Evolutionary conservation across 2,888 invertebrate genomes (phyloP).

Genomic region (Xestia ashworthii): DNA sequence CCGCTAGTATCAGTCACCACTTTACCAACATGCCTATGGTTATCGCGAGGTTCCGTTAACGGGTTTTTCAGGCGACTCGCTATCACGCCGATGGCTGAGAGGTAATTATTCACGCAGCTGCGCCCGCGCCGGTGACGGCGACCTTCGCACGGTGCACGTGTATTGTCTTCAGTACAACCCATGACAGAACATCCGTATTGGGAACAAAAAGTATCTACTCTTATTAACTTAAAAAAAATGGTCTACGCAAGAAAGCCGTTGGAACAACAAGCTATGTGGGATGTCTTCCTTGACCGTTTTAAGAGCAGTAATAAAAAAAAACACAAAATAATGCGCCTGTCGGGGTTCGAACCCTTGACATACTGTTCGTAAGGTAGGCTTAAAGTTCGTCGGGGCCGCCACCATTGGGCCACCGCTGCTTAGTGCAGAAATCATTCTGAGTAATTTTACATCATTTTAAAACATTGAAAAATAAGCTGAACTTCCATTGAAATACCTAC

Average conservation of each 20-base stretch:
- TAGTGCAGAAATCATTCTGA: not conserved
- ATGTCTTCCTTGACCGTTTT: no score
- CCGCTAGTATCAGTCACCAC: conserved; percentile 16
- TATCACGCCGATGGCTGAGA: conserved; percentile 54
- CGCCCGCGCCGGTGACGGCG: conserved; percentile 58
- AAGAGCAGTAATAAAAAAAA: no score
- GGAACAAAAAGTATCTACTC: conserved; percentile 13
- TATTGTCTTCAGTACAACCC: conserved; percentile 63
- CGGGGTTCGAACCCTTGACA: no score
- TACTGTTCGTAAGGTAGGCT: no score
- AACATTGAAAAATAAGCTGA: not conserved
- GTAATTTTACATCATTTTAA: not conserved
- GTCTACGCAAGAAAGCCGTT: not conserved
- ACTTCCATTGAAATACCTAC: not conserved
- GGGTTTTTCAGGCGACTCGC: conserved; percentile 58
- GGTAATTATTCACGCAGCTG: conserved; percentile 63
- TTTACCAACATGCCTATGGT: conserved; percentile 2
- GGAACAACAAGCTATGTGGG: no score
- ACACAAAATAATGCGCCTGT: no score
- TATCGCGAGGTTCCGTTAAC: conserved; percentile 58
- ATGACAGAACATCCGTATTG: conserved; percentile 28
- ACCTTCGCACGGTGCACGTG: conserved; percentile 63
- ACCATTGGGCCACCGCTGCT: no score
- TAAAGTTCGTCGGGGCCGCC: no score
- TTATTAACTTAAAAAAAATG: not conserved